These are phyloP conservation scores for Eucera pruinosa DNA, from an alignment of 2,888 invertebrate genomes.

Conservation along the genomic window DNA sequence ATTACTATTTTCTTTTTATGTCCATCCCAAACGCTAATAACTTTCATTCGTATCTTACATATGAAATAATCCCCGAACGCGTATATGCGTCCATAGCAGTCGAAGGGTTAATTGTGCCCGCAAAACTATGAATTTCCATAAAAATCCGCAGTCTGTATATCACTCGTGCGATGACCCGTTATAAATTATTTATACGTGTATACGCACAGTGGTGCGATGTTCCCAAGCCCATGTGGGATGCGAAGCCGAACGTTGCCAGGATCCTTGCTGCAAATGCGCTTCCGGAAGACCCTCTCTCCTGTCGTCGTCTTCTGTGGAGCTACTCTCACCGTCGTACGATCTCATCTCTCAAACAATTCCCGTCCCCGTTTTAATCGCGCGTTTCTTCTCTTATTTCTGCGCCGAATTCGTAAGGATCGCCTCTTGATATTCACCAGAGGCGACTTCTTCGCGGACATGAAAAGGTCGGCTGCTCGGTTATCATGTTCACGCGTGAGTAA, in stretches of 20 bases:
- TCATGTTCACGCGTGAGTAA: conserved; percentile 34
- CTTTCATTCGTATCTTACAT: no score
- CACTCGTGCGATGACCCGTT: no score
- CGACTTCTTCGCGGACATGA: not conserved
- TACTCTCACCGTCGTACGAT: conserved; percentile 83
- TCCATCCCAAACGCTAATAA: no score
- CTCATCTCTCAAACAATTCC: conserved; percentile 72
- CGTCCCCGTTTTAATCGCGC: not conserved
- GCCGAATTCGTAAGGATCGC: not conserved
- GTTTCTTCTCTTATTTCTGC: not conserved
- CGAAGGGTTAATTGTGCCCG: no score
- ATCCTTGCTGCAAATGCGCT: conserved; percentile 77
- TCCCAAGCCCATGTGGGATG: conserved; percentile 83
- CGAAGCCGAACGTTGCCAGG: conserved; percentile 80
- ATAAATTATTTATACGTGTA: not conserved
- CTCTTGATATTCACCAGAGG: not conserved
- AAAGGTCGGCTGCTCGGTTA: conserved; percentile 18
- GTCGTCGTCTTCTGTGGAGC: conserved; percentile 83
- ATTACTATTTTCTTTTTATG: no score
- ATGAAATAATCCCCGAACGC: no score
- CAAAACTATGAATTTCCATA: no score
- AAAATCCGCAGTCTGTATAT: no score
- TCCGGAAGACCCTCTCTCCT: conserved; percentile 80
- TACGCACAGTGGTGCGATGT: conserved; percentile 78
- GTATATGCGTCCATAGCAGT: no score